Evolutionary conservation across 37 sponge, comb jelly and placozoan genomes (phyloP).

Genomic region (Agelas oroides): DNA sequence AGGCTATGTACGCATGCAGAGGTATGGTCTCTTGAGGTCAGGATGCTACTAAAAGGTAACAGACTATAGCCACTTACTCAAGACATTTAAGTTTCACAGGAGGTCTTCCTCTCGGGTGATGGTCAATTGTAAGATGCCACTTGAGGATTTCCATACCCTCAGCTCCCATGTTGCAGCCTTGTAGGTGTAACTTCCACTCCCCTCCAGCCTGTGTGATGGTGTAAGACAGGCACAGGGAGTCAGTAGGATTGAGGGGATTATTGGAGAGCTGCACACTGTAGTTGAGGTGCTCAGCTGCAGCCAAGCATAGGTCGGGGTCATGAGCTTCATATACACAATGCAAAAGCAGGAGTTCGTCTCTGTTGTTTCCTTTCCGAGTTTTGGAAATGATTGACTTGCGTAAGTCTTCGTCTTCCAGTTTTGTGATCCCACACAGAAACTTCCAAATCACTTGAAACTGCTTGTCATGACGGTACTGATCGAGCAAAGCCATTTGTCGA

Average conservation of each 20-base stretch:
- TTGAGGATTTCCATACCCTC: constrained; percentile 1
- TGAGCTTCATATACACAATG: constrained; percentile 17
- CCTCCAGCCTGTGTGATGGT: background rate
- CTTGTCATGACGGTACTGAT: background rate
- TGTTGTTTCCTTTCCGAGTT: background rate
- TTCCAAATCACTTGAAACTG: constrained; percentile 14
- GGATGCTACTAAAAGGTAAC: too few species aligned
- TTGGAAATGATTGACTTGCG: background rate
- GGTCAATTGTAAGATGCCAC: background rate
- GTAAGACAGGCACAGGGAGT: constrained; percentile 4
- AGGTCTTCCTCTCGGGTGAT: background rate
- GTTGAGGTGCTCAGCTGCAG: background rate
- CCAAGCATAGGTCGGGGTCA: background rate
- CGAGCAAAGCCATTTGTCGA: background rate
- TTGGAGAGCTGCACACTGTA: background rate
- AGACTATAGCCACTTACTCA: background rate
- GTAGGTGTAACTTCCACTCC: background rate
- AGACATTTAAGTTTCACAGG: background rate
- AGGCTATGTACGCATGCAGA: too few species aligned
- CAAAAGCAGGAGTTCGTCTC: background rate
- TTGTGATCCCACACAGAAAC: constrained; percentile 3
- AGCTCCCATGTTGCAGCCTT: constrained; percentile 9
- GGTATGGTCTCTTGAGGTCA: too few species aligned
- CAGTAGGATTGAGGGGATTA: background rate
- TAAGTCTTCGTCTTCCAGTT: background rate